Evolutionary conservation across 2,888 invertebrate species (phyloP), one percentile per base, ranked within the genome.

Genomic region (Campopleginae sp.): DNA sequence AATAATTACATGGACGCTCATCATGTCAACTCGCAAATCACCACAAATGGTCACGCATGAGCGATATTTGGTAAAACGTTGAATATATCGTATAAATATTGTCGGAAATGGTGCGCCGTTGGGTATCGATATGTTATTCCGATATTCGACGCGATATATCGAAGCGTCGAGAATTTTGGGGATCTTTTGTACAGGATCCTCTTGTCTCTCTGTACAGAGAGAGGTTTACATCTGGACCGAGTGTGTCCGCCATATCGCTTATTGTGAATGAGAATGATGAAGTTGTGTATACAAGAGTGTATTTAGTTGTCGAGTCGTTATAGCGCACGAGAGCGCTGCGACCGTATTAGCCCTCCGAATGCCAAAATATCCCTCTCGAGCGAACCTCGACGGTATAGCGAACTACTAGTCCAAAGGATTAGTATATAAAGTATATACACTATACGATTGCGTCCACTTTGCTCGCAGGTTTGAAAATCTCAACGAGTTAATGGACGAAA

Each of bases 401-500:
- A 54, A 54, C 23, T 54, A 54, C 23, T 54, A 27, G 54, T 54
- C 54, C 23, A 23, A 54, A 10, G 23, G 54, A 54, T 54, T 23
- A 54, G 23, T 54, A 23, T 54, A 27, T 27, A 12, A 27, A n/a
- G n/a, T n/a, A n/a, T n/a, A n/a, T 27, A 54, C 12, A 14, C 23
- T 54, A 17, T 54, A 54, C 7, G 8, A 54, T 12, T 19, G 19
- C 23, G 10, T 23, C 51, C 51, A 54, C 51, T 54, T 54, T 54
- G 23, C 54, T 12, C 23, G 54, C 12, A 54, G 54, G 12, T 54
- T 54, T 12, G 27, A 54, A 54, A 54, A 27, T 54, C 23, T 54
- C 54, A 54, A 54, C 54, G 0, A 54, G 3, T 23, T 27, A 23
- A 54, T 12, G 54, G 10, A 54, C 23, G 68, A 79, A 77, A 51